phyloP scores from a whole-genome alignment of 2,797 vertebrate genomes.

The Limosa lapponica region DNA sequence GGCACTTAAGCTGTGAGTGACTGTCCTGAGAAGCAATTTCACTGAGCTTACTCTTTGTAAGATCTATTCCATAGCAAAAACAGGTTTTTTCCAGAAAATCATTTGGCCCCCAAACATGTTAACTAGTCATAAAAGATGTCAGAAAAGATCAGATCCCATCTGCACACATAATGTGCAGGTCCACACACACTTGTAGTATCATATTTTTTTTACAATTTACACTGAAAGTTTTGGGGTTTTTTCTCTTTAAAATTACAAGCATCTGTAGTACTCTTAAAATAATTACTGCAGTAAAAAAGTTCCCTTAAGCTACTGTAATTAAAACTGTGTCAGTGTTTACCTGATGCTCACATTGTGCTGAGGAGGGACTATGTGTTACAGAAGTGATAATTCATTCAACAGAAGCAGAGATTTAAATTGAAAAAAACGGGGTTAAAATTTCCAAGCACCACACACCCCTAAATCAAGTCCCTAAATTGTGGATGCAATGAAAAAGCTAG shows the following conservation, averaged over 20 bases:
- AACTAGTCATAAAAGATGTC: background rate
- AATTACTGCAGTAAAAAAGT: background rate
- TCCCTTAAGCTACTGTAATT: background rate
- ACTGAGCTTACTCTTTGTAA: background rate
- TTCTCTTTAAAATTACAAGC: background rate
- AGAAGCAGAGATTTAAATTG: background rate
- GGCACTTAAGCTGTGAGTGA: background rate
- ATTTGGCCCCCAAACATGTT: background rate
- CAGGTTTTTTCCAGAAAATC: background rate
- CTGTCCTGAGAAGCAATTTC: background rate
- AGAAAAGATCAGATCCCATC: background rate
- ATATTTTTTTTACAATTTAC: background rate
- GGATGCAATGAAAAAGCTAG: background rate
- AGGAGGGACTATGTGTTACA: background rate
- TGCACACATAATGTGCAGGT: background rate
- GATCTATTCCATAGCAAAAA: background rate
- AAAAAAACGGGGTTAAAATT: background rate
- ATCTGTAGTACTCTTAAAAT: background rate
- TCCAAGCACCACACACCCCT: background rate
- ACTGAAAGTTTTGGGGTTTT: background rate
- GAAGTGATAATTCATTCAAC: background rate
- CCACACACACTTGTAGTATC: background rate
- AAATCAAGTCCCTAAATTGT: background rate
- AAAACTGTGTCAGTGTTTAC: slow-evolving; percentile 12
- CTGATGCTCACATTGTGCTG: background rate